Base-by-base conservation (phyloP, 2,888 invertebrate genomes). In the Anorthoa munda region DNA sequence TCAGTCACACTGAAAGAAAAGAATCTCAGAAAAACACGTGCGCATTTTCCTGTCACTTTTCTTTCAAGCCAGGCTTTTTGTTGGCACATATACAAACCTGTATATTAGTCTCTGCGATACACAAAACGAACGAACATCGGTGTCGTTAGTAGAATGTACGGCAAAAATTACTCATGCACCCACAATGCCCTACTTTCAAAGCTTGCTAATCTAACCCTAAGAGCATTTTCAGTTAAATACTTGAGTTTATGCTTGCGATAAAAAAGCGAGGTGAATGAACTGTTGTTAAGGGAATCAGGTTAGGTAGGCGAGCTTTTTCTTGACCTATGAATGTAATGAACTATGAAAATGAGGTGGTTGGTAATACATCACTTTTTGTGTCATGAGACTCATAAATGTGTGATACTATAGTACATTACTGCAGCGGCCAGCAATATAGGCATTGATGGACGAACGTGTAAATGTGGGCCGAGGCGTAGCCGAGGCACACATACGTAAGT, bases 91-190 rank as follows among this genome's bases (percentile, higher is more conserved):
- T 66, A 68, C 65, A 55, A 60, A 61, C 70, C 9, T 1, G 60
- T 82, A 66, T 72, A 60, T 74, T 53, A 21, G 58, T 39, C 11
- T 71, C 71, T 71, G 71, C 66, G 55, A 63, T 51, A 59, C 55
- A 59, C 55, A 50, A 65, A 70, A 84, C 81, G 75, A 79, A 82
- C 26, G 48, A 83, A 81, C 80, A 69, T 58, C 80, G 56, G 64
- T 26, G 72, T 68, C 64, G 59, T 72, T 73, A 65, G 64, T 58
- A 81, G 58, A 77, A 60, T 75, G 72, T 68, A 79, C 31, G 70
- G 75, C 65, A 53, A 60, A 74, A 74, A 84, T 84, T 73, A 77
- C 85, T 84, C 82, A 71, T 77, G 85, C 82, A 82, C 77, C 66
- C 60, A 67, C 74, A 80, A 80, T 84, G 77, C 53, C 60, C 84